phyloP scores from a whole-genome alignment of 1,140 invertebrate species.

The Cyrtorhinus lividipennis region DNA sequence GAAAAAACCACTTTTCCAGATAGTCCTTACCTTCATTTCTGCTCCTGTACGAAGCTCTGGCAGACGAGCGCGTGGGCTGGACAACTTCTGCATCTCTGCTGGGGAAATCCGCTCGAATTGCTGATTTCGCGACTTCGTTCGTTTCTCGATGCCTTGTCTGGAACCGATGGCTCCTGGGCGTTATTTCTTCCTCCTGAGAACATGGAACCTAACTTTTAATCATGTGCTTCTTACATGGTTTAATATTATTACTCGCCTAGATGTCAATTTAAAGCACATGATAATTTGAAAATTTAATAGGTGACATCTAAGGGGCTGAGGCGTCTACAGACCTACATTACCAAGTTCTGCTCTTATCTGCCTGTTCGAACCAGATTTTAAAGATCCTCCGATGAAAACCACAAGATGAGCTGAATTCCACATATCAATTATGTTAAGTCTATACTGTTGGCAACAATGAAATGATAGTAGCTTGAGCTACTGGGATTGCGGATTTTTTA shows the following conservation, averaged over 20 bases:
- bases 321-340: neutral
- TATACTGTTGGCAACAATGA: too few relatives aligned
- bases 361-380: too few relatives aligned
- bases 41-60: neutral
- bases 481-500: too few relatives aligned
- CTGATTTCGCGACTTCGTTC: neutral
- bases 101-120: neutral
- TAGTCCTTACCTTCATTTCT: neutral
- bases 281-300: too few relatives aligned
- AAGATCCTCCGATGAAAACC: too few relatives aligned
- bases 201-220: neutral
- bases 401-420: too few relatives aligned
- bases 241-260: too few relatives aligned
- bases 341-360: too few relatives aligned
- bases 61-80: neutral
- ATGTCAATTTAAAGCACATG: too few relatives aligned
- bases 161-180: neutral
- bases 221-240: neutral
- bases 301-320: neutral
- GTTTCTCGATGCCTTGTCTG: neutral
- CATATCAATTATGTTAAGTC: too few relatives aligned
- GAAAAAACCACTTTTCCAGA: neutral
- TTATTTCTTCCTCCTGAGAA: neutral
- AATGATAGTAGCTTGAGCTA: too few relatives aligned
- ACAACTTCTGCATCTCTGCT: neutral